A percentile compares a stretch with the other conserved stretches of the same genome.
Evolutionary conservation across 2,113 vertebrate species (phyloP).

Genomic region (Oncorhynchus tshawytscha): DNA sequence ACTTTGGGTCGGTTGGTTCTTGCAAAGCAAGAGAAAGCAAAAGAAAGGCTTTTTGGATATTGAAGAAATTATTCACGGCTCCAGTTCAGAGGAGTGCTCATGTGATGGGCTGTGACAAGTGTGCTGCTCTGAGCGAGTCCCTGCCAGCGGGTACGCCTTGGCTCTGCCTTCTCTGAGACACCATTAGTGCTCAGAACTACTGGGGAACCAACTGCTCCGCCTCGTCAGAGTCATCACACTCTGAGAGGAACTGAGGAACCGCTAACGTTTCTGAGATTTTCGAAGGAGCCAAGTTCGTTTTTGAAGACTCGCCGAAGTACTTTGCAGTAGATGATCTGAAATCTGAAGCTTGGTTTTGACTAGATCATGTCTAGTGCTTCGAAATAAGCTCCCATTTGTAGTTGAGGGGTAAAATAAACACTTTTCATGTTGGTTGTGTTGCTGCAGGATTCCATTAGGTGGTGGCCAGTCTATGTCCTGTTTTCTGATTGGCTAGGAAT

Average conservation of each 20-base stretch:
- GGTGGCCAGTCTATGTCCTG: slow-evolving; percentile 5
- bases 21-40: slow-evolving; percentile 39
- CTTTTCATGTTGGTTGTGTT: slow-evolving; percentile 52
- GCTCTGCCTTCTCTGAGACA: slow-evolving; percentile 48
- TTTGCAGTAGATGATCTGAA: slow-evolving; percentile 44
- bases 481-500: slow-evolving; percentile 30
- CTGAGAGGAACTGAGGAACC: slow-evolving; percentile 49
- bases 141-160: slow-evolving; percentile 52
- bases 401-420: slow-evolving; percentile 41
- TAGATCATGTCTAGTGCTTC: slow-evolving; percentile 38
- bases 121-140: slow-evolving; percentile 55
- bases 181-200: slow-evolving; percentile 65
- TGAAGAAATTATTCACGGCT: slow-evolving; percentile 69
- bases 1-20: slow-evolving; percentile 50
- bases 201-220: slow-evolving; percentile 34
- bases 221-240: slow-evolving; percentile 27
- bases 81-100: slow-evolving; percentile 62
- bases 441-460: slow-evolving; percentile 22
- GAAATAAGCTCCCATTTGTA: slow-evolving; percentile 41
- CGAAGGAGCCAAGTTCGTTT: slow-evolving; percentile 59
- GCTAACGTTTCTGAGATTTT: slow-evolving; percentile 49
- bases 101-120: slow-evolving; percentile 68
- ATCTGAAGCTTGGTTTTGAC: slow-evolving; percentile 54
- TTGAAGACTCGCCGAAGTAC: slow-evolving; percentile 56
- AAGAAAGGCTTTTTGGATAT: slow-evolving; percentile 49